Conservation (phyloP, 2,113 vertebrate species). For the Mobula birostris region DNA sequence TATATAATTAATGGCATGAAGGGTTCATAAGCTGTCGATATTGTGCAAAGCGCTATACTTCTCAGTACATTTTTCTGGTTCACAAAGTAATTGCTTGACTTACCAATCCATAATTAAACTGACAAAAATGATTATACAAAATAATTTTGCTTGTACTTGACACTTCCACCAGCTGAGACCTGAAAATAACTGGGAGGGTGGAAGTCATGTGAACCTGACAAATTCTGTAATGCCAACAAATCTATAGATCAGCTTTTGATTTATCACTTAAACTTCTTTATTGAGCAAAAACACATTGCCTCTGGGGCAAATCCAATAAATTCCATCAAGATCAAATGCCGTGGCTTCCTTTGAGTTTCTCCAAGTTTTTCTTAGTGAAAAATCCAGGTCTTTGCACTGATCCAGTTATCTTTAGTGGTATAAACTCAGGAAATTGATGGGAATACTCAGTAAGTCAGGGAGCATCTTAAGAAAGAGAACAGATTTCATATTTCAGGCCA, state of each 20-base stretch:
- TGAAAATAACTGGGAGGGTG: not conserved
- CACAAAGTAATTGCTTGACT: not conserved
- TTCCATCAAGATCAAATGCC: not conserved
- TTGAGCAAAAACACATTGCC: constrained; percentile 5
- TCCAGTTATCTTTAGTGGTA: not conserved
- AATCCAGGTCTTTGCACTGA: not conserved
- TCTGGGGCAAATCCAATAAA: not conserved
- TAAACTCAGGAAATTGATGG: not conserved
- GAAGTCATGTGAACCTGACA: not conserved
- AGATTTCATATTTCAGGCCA: too few species aligned
- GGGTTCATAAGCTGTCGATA: not conserved
- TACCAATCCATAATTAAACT: constrained; percentile 16
- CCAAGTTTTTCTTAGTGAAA: not conserved
- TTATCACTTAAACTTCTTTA: not conserved
- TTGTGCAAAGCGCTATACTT: not conserved
- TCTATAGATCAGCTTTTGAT: constrained; percentile 4
- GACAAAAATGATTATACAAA: not conserved
- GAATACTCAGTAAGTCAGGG: too few species aligned
- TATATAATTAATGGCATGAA: constrained; percentile 1
- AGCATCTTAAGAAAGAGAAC: too few species aligned
- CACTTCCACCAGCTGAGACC: not conserved
- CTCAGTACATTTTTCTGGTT: not conserved
- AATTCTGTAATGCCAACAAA: not conserved
- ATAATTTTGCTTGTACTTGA: not conserved
- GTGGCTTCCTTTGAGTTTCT: not conserved